Evolutionary conservation across 2,888 invertebrate species (phyloP).

Genomic region (Epicampocera succincta): DNA sequence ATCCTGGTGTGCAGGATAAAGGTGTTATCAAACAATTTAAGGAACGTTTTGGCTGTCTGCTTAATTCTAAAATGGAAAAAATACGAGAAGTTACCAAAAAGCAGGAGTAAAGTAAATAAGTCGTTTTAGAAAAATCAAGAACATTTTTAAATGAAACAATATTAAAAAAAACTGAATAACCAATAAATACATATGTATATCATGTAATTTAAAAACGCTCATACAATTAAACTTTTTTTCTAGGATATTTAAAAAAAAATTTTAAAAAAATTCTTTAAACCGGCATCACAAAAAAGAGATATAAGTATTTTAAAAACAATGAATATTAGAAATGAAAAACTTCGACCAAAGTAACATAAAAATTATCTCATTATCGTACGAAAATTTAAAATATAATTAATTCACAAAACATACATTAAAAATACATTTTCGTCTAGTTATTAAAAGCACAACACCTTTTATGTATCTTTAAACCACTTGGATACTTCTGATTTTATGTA

Average conservation of each 20-base stretch:
- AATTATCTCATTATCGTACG: conserved; percentile 49
- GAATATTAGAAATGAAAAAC: conserved; percentile 35
- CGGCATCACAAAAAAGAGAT: no score
- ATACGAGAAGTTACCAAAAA: conserved; percentile 71
- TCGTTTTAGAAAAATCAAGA: conserved; percentile 64
- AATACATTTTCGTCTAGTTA: conserved; percentile 1
- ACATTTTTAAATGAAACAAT: conserved; percentile 2
- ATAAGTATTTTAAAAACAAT: conserved; percentile 42
- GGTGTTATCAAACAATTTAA: conserved; percentile 78
- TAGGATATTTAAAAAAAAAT: conserved; percentile 46
- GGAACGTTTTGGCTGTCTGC: conserved; percentile 75
- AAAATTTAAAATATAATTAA: conserved; percentile 33
- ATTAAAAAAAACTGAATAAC: conserved; percentile 14
- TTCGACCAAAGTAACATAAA: conserved; percentile 66
- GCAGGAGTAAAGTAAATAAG: conserved; percentile 72
- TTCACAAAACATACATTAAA: conserved; percentile 32
- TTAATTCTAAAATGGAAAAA: conserved; percentile 77
- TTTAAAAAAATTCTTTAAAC: no score
- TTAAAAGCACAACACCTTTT: not conserved
- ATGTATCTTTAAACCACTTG: not conserved
- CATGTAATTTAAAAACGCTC: conserved; percentile 51
- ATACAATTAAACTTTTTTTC: conserved; percentile 28
- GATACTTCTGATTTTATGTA: not conserved
- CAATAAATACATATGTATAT: not conserved
- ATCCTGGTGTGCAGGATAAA: conserved; percentile 80